Evolutionary conservation across 2,113 vertebrate genomes (phyloP), one percentile per base, ranked within the genome.

Genomic region (Peromyscus leucopus): DNA sequence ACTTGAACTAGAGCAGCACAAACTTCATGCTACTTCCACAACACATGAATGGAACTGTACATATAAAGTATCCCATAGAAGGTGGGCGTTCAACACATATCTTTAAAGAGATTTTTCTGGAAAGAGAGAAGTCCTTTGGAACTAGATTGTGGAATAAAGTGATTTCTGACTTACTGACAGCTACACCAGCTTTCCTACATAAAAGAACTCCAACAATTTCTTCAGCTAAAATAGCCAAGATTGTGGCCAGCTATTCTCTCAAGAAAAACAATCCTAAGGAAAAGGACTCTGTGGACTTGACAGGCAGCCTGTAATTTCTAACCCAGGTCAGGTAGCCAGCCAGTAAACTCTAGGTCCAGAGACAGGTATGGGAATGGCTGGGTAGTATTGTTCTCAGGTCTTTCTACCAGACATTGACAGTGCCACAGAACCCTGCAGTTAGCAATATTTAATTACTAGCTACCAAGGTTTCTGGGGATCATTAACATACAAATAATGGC

Each of bases 401-500:
- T 94, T 95, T 96, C 89, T 57, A 78, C 63, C 19, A 74, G 69
- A 67, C 71, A 33, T 39, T 19, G 39, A 95, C 63, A 51, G 31
- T 95, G 93, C 96, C 94, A 94, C 74, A 74, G 55, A 92, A 31
- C 69, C 76, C 94, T 90, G 87, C 31, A 95, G 74, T 94, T 97
- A 97, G 84, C 65, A 92, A 94, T 97, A 93, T 88, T 95, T 98
- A 97, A 97, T 97, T 96, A 97, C 87, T 90, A 96, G 17, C 95
- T 96, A 92, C 91, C 59, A 83, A 36, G 59, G 22, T 39, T 89
- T 90, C 89, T 94, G 84, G 28, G 65, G 65, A 86, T 92, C 90
- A 95, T 97, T 97, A 94, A 93, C 94, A 96, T 88, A 78, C 55
- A 95, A 96, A 95, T 91, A 96, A 96, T 86, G 90, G 93, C 88